Percentiles rank a stretch among this genome's conserved stretches.
These are phyloP conservation scores for Heliconius ethilla DNA, from an alignment of 2,888 invertebrate species.

Conservation along the genomic window DNA sequence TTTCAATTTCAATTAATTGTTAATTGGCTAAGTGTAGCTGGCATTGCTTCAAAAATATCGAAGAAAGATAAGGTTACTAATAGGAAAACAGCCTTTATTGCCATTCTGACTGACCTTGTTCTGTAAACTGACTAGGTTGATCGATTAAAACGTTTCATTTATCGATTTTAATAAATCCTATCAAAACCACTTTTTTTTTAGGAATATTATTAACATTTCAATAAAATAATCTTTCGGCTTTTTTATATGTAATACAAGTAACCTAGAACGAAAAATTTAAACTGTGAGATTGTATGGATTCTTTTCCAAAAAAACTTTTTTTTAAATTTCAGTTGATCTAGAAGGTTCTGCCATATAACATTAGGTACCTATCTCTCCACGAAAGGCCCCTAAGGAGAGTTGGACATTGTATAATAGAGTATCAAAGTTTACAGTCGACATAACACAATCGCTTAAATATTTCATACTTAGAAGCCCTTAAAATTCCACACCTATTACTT, in stretches of 20 bases:
- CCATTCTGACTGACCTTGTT: constrained; percentile 14
- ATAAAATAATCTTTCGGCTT: background rate
- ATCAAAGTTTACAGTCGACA: constrained; percentile 13
- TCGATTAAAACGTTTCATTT: background rate
- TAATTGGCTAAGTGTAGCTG: background rate
- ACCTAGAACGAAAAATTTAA: too few species aligned
- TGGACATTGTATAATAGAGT: background rate
- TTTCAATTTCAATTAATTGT: background rate
- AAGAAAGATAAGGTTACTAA: constrained; percentile 7
- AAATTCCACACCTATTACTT: constrained; percentile 23
- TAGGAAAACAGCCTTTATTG: constrained; percentile 11
- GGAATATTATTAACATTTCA: background rate
- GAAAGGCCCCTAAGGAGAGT: background rate
- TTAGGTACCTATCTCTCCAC: background rate
- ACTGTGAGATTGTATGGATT: too few species aligned
- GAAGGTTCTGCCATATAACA: background rate
- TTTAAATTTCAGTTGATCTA: background rate
- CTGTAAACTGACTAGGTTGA: constrained; percentile 12
- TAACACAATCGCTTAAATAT: constrained; percentile 21
- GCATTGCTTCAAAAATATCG: constrained; percentile 4
- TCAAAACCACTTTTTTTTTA: background rate
- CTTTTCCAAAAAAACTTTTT: background rate
- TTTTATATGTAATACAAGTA: background rate
- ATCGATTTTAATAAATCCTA: background rate
- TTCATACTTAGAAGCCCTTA: constrained; percentile 26